Evolutionary conservation across 1,140 invertebrate genomes (phyloP), one percentile per base, ranked within the genome.

Genomic region (Trichomalopsis sarcophagae): DNA sequence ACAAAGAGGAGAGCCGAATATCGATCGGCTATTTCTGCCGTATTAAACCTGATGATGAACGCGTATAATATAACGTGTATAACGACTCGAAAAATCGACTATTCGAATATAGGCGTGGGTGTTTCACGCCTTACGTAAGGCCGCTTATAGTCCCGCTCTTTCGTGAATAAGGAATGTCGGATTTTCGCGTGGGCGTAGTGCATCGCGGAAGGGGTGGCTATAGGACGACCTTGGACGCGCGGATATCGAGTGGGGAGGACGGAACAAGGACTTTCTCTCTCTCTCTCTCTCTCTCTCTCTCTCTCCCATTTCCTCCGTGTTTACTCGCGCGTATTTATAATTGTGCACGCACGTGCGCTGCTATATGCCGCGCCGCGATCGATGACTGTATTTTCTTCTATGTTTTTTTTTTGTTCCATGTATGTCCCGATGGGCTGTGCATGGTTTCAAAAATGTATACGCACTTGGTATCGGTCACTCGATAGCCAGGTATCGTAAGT

Each of bases 261-360:
- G 17, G 5, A 21, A 30, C 36, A 75, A 75, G 73, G 73, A 75
- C 73, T 75, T 75, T 30, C 36, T 27, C 73, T 36, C 33, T 44
- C 17, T 74, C 33, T 74, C 13, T 21, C 27, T 23, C 73, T 74
- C 13, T 21, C 27, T 23, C 73, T 36, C 33, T 44, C 44, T 17
- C n/a, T n/a, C 7, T n/a, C 13, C 50, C 17, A 21, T 14, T 55
- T 55, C 50, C 50, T 55, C 17, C 7, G 55, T 4, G 71, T 36
- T 21, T 36, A 17, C 17, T 23, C 10, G 13, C 44, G 68, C 62
- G 27, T 40, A 17, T 13, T 11, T 21, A n/a, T 40, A 23, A 17
- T 36, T 68, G 66, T 69, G 66, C 40, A 73, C 68, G 40, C 79
- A 73, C 79, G 79, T 73, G 79, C 73, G 79, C 73, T 82, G 21